Conservation (phyloP, 2,888 invertebrate species). For the Anaspis maculata region DNA sequence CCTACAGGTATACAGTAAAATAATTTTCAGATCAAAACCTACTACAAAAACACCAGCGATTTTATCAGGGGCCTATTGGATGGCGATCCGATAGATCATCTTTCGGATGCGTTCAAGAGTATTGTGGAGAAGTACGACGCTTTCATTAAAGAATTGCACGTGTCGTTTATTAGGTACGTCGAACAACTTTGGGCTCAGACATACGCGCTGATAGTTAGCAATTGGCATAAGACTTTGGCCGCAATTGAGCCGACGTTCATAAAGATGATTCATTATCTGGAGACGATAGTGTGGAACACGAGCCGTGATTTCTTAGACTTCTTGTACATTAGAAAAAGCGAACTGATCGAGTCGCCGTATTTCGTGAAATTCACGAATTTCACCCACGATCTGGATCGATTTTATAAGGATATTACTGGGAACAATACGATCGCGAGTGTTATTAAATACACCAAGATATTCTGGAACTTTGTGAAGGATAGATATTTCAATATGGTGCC, state of each 20-base stretch:
- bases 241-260: slow-evolving; percentile 73
- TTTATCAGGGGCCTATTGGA: slow-evolving; percentile 61
- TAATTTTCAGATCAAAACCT: slow-evolving; percentile 50
- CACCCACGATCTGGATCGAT: slow-evolving; percentile 69
- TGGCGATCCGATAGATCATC: slow-evolving; percentile 66
- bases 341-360: slow-evolving; percentile 71
- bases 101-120: slow-evolving; percentile 59
- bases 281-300: slow-evolving; percentile 63
- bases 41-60: slow-evolving; percentile 62
- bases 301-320: slow-evolving; percentile 71
- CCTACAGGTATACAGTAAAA: not conserved
- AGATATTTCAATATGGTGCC: slow-evolving; percentile 60
- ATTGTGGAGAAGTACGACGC: slow-evolving; percentile 70
- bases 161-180: slow-evolving; percentile 59
- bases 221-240: slow-evolving; percentile 66
- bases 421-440: slow-evolving; percentile 73
- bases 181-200: slow-evolving; percentile 68
- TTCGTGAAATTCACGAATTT: slow-evolving; percentile 73
- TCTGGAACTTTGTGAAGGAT: slow-evolving; percentile 59
- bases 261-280: slow-evolving; percentile 65
- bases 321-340: slow-evolving; percentile 69
- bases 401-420: slow-evolving; percentile 69
- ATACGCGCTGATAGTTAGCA: slow-evolving; percentile 52
- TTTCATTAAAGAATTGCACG: slow-evolving; percentile 69
- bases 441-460: slow-evolving; percentile 62